Evolutionary conservation across 2,113 vertebrate species (phyloP), one percentile per base, ranked within the genome.

Genomic region (Grantiella picta): DNA sequence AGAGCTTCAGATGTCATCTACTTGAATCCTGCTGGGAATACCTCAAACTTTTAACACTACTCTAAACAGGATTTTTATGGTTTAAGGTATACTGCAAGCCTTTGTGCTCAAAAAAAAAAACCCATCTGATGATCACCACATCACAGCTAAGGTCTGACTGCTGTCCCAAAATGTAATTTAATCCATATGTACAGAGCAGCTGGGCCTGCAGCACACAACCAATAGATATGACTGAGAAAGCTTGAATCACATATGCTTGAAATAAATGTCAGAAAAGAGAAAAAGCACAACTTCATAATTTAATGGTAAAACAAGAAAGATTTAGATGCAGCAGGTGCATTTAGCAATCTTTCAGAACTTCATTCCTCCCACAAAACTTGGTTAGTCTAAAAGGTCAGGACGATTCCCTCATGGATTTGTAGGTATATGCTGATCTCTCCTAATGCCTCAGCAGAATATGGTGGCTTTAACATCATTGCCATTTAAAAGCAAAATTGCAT

Each of bases 181-280:
- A 76, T 90, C 83, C 89, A n/a, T 71, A 63, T 54, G 72, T 44
- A 49, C 35, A 56, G 70, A 80, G 54, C 14, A 72, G 15, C 64
- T 18, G 10, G 64, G 33, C 63, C 65, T 79, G 81, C 47, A 63
- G 66, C 82, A 73, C 2, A 4, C 23, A 50, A 72, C 52, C 68
- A 40, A 7, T 57, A 57, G 66, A 54, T 61, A 36, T 16, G 50
- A 77, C 36, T 94, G 68, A 68, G 70, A 92, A 91, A 94, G 40
- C 21, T 65, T 25, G 28, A 61, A 44, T 33, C 76, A 65, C 81
- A 88, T 54, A 19, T 45, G 45, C 73, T 82, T 81, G 57, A 94
- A 94, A 88, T 87, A 88, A 95, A 94, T 54, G 86, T 68, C 86
- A 88, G 70, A 72, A 50, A 69, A 88, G 84, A 93, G 69, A 57